Conservation (phyloP, 1,140 invertebrate genomes). For the Prorops nasuta region DNA sequence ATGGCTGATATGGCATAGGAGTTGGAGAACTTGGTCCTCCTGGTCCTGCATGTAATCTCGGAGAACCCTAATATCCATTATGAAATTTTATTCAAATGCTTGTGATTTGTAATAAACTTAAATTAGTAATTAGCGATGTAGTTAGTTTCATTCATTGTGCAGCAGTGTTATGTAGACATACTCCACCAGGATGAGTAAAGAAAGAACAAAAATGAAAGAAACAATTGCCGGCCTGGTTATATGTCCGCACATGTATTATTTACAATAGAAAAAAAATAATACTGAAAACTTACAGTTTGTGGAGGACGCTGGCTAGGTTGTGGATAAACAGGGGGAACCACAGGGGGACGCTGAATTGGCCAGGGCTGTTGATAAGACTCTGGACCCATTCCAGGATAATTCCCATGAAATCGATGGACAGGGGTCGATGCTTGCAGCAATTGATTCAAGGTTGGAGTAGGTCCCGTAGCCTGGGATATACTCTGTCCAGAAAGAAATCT, state of each 20-base stretch:
- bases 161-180: too few species aligned
- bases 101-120: not conserved
- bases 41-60: slow-evolving; percentile 50
- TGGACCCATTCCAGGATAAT: slow-evolving; percentile 50
- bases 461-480: slow-evolving; percentile 75
- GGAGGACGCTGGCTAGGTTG: slow-evolving; percentile 52
- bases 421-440: slow-evolving; percentile 78
- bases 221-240: too few species aligned
- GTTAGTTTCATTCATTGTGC: too few species aligned
- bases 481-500: slow-evolving; percentile 63
- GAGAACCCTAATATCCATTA: slow-evolving; percentile 43
- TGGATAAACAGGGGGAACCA: slow-evolving; percentile 50
- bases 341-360: slow-evolving; percentile 52
- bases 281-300: slow-evolving; percentile 42
- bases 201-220: too few species aligned
- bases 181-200: too few species aligned
- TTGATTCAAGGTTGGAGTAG: slow-evolving; percentile 88
- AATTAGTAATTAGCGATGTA: too few species aligned
- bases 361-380: slow-evolving; percentile 55
- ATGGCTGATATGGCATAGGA: slow-evolving; percentile 54
- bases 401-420: slow-evolving; percentile 58
- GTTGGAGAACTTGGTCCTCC: slow-evolving; percentile 53
- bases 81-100: not conserved
- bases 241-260: too few species aligned
- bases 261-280: not conserved